Evolutionary conservation across 2,888 invertebrate genomes (phyloP).

Genomic region (Alloplasta piceator): DNA sequence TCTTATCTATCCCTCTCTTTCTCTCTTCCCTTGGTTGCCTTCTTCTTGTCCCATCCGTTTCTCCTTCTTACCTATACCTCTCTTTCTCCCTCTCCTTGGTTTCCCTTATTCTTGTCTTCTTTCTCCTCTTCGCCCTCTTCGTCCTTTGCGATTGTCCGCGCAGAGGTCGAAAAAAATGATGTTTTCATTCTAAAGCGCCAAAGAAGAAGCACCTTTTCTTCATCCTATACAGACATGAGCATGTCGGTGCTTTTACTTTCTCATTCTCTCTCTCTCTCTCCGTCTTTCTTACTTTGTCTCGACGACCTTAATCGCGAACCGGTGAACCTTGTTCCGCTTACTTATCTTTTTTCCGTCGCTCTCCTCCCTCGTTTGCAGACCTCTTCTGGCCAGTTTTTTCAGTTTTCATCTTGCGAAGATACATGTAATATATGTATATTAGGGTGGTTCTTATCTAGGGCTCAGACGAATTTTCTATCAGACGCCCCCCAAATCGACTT

Average conservation of each 20-base stretch:
- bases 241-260: conserved; percentile 1
- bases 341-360: conserved; percentile 27
- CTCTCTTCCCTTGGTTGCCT: not conserved
- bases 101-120: not conserved
- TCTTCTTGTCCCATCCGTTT: conserved; percentile 8
- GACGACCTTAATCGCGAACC: conserved; percentile 60
- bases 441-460: no score
- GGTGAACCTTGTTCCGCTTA: conserved; percentile 67
- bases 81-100: not conserved
- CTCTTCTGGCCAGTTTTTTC: conserved; percentile 18
- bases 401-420: conserved; percentile 35
- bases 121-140: conserved; percentile 1
- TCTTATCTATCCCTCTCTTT: conserved; percentile 21
- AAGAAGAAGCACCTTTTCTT: conserved; percentile 18
- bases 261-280: not conserved
- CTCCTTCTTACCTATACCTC: conserved; percentile 11
- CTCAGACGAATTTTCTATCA: no score
- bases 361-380: conserved; percentile 20
- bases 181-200: conserved; percentile 31
- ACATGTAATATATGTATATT: no score
- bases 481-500: no score
- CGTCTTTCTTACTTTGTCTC: conserved; percentile 28
- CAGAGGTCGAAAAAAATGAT: conserved; percentile 37
- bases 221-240: not conserved
- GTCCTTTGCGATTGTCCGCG: conserved; percentile 31